Percentiles rank a stretch among this genome's conserved stretches.
Evolutionary conservation across 2,888 invertebrate genomes (phyloP).

Genomic region (Vannuccia rotundouncinata): DNA sequence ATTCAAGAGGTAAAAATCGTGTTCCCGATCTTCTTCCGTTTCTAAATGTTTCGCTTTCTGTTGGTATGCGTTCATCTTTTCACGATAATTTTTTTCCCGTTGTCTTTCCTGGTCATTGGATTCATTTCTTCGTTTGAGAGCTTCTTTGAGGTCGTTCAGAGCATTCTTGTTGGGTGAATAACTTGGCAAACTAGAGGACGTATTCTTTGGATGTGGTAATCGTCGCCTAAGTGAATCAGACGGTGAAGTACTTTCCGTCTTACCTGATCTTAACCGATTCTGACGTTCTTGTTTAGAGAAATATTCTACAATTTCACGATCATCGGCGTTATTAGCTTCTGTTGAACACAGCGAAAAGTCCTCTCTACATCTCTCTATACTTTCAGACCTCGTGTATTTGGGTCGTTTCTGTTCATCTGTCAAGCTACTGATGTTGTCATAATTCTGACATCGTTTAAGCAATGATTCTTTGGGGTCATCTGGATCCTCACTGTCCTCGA

Average conservation of each 20-base stretch:
- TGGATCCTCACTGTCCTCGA: neutral
- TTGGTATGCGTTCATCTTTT: neutral
- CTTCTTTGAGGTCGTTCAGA: neutral
- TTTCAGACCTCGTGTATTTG: neutral
- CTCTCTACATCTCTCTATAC: neutral
- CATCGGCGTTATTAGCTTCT: neutral
- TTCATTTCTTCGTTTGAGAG: neutral
- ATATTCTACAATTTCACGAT: neutral
- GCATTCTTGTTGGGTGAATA: neutral
- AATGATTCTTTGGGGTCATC: neutral
- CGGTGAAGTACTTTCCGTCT: neutral
- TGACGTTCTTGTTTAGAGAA: neutral
- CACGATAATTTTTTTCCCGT: neutral
- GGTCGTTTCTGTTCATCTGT: neutral
- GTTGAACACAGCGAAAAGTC: neutral
- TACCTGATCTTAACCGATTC: neutral
- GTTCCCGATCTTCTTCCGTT: too few species aligned
- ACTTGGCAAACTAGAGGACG: neutral
- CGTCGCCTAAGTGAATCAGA: neutral
- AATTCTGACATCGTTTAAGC: constrained; percentile 34
- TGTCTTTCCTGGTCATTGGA: neutral
- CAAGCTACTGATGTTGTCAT: constrained; percentile 32
- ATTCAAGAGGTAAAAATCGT: too few species aligned
- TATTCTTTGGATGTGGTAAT: neutral
- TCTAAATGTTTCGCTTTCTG: too few species aligned